Base-by-base conservation (phyloP, 2,888 invertebrate genomes). In the Nemurella pictetii region DNA sequence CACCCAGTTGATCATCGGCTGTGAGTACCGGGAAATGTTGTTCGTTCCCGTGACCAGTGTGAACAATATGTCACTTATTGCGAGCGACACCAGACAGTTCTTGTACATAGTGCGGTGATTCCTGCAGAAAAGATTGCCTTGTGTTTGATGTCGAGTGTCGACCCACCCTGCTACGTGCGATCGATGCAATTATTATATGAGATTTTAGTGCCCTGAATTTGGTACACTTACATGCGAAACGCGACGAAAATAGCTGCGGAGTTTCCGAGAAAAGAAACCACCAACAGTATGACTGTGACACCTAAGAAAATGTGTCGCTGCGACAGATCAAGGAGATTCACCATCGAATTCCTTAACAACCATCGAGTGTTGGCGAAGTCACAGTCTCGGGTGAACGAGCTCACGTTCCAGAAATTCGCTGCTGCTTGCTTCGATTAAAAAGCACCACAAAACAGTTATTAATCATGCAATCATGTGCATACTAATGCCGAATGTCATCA, bases 61-160 rank as follows among this genome's bases (percentile, higher is more conserved):
- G 28, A 84, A 26, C 72, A 91, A 86, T 27, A 92, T 88, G 88
- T 93, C 93, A 86, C 92, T 91, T 36, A 91, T 74, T n/a, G 92
- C 90, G 86, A 93, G 87, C 0, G 92, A 92, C 26, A 92, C 90
- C 5, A 92, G 89, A 84, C 91, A 92, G 36, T 89, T 89, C 86
- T 92, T 91, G 86, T 92, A 92, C 36, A 93, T 89, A n/a, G 90
- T 90, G n/a, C 92, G 89, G 83, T 91, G 89, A 85, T 92, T 91
- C 80, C 92, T 91, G 26, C 87, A 88, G 88, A 85, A 7, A 89
- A 30, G 83, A n/a, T 12, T 30, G 29, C n/a, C 29, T 27, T 75
- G 9, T 75, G 26, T 12, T 75, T n/a, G 55, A 75, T 75, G n/a
- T n/a, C n/a, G n/a, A n/a, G n/a, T n/a, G n/a, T 7, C 74, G 35